phyloP scores from a whole-genome alignment of 2,797 vertebrate species.

The Chelidonichthys spinosus region DNA sequence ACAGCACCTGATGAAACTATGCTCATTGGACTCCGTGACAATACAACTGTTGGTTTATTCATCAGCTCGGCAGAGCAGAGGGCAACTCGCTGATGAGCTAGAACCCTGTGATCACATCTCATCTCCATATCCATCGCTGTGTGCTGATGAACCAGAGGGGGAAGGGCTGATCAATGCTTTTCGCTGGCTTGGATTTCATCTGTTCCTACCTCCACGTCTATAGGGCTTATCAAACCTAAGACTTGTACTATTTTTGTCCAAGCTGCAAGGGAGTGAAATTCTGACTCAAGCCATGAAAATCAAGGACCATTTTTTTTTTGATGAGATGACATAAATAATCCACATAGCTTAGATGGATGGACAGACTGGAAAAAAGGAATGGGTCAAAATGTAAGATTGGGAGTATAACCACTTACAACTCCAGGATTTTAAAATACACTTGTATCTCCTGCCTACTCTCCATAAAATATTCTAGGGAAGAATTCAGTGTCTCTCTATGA shows the following conservation, averaged over 20 bases:
- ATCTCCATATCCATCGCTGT: constrained; percentile 42
- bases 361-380: not conserved
- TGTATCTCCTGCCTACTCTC: constrained; percentile 1
- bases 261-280: not conserved
- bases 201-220: constrained; percentile 24
- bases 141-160: constrained; percentile 13
- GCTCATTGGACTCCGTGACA: constrained; percentile 4
- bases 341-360: not conserved
- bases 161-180: constrained; percentile 39
- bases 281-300: not conserved
- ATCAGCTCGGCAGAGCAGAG: constrained; percentile 31
- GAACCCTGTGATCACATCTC: constrained; percentile 43
- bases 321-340: not conserved
- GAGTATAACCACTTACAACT: not conserved
- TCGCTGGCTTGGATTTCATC: constrained; percentile 13
- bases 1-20: constrained; percentile 24
- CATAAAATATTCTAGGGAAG: constrained; percentile 23
- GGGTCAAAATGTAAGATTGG: not conserved
- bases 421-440: constrained; percentile 21
- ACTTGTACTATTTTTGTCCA: not conserved
- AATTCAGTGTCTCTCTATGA: constrained; percentile 26
- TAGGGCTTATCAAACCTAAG: constrained; percentile 17
- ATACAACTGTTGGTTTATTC: constrained; percentile 48
- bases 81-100: constrained; percentile 5
- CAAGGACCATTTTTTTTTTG: not conserved